Percentiles rank a stretch among this genome's conserved stretches.
Evolutionary conservation across 2,888 invertebrate genomes (phyloP).

Genomic region (Synanthedon andrenaeformis): DNA sequence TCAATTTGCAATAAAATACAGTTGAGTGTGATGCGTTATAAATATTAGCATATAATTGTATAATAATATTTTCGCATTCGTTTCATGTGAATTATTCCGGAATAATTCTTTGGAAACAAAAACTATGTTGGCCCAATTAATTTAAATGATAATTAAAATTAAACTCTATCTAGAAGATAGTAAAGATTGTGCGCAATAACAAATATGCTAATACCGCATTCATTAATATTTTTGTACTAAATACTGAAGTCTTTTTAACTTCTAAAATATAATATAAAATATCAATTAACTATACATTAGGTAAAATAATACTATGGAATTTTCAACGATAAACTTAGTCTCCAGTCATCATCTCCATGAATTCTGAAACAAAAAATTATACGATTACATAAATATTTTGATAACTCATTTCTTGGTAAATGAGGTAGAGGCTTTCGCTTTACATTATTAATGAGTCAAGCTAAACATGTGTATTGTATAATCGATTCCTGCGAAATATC

Average conservation of each 20-base stretch:
- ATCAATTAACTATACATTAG: conserved; percentile 41
- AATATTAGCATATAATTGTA: conserved; percentile 52
- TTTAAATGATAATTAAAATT: conserved; percentile 15
- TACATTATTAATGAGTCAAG: no score
- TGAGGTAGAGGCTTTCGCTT: no score
- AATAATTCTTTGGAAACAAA: conserved; percentile 52
- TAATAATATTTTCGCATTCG: conserved; percentile 16
- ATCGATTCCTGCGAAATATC: no score
- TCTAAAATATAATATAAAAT: conserved; percentile 34
- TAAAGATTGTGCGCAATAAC: conserved; percentile 10
- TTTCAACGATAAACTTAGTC: conserved; percentile 68
- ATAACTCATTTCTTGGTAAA: no score
- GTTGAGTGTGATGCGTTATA: conserved; percentile 40
- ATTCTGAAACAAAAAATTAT: conserved; percentile 73
- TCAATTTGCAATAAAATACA: not conserved
- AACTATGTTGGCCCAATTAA: conserved; percentile 23
- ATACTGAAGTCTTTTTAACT: conserved; percentile 39
- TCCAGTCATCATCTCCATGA: conserved; percentile 96
- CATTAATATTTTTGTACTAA: conserved; percentile 44
- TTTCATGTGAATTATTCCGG: conserved; percentile 53
- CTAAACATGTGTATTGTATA: no score
- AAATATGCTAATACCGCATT: conserved; percentile 60
- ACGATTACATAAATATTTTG: no score
- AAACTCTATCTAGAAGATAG: conserved; percentile 58
- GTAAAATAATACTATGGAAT: conserved; percentile 25